These are phyloP conservation scores for Anas capensis DNA, from an alignment of 2,797 vertebrate genomes.

Conservation along the genomic window DNA sequence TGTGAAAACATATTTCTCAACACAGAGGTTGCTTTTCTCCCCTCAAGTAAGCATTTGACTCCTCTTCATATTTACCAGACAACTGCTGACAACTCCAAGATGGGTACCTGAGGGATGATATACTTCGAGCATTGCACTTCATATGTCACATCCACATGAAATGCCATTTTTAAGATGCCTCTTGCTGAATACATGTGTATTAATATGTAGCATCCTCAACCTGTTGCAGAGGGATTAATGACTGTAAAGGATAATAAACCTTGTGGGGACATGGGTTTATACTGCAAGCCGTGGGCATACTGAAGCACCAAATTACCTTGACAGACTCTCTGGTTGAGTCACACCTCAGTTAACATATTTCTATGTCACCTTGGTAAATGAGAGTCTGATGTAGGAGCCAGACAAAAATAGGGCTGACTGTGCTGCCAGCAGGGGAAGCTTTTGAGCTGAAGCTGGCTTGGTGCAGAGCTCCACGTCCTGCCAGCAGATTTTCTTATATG, in stretches of 20 bases:
- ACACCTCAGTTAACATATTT: background rate
- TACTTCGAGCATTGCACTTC: background rate
- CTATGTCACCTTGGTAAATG: background rate
- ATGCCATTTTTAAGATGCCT: background rate
- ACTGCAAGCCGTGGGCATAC: background rate
- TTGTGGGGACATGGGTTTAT: background rate
- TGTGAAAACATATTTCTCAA: conserved; percentile 20
- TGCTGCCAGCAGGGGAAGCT: background rate
- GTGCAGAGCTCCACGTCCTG: fast-evolving
- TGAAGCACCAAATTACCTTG: background rate
- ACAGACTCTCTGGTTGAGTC: background rate
- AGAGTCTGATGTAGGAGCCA: background rate
- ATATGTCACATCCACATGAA: background rate
- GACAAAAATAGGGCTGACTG: fast-evolving
- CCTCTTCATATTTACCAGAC: conserved; percentile 8
- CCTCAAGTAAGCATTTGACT: conserved; percentile 3
- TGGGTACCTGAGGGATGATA: background rate
- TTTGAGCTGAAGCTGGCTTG: fast-evolving
- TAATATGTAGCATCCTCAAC: background rate
- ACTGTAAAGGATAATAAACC: background rate
- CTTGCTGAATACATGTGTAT: background rate
- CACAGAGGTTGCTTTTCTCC: background rate
- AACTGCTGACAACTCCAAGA: conserved; percentile 8
- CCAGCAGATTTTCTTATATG: fast-evolving
- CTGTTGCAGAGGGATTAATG: background rate